Evolutionary conservation across 1,140 invertebrate genomes (phyloP).

Genomic region (Brachionus sp.): DNA sequence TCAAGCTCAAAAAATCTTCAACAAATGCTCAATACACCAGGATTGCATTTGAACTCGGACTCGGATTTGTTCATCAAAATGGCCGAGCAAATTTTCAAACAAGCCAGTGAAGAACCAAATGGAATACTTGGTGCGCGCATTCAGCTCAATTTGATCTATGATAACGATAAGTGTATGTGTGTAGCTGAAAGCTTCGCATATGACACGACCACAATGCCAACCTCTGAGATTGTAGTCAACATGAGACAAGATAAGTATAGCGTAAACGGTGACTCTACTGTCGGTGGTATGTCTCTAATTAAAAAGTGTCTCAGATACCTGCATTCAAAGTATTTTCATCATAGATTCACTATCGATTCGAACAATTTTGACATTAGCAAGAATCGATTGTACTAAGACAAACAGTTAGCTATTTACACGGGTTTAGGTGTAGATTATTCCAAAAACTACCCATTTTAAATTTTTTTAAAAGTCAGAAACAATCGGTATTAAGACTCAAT

Average conservation of each 20-base stretch:
- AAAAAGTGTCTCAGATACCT: conserved; percentile 20
- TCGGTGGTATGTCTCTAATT: not conserved
- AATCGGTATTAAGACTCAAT: conserved; percentile 8
- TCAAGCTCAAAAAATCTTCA: not conserved
- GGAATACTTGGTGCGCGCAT: conserved; percentile 28
- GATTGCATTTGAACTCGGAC: not conserved
- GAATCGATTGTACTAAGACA: conserved; percentile 23
- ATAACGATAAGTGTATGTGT: not conserved
- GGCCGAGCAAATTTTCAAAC: conserved; percentile 9
- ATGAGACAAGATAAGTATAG: not conserved
- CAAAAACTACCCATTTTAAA: not conserved
- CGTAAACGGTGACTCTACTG: not conserved
- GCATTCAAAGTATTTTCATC: conserved; percentile 12
- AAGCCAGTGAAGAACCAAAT: conserved; percentile 28
- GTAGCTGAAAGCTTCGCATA: not conserved
- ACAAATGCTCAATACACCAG: not conserved
- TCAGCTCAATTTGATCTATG: not conserved
- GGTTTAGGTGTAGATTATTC: not conserved
- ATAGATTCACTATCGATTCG: not conserved
- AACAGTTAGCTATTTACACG: not conserved
- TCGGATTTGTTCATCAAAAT: conserved; percentile 27
- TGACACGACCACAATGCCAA: not conserved
- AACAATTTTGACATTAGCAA: not conserved
- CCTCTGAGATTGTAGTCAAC: conserved; percentile 10
- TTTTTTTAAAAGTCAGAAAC: not conserved